These are phyloP conservation scores for Hemibagrus guttatus DNA, from an alignment of 2,797 vertebrate species.

Conservation along the genomic window DNA sequence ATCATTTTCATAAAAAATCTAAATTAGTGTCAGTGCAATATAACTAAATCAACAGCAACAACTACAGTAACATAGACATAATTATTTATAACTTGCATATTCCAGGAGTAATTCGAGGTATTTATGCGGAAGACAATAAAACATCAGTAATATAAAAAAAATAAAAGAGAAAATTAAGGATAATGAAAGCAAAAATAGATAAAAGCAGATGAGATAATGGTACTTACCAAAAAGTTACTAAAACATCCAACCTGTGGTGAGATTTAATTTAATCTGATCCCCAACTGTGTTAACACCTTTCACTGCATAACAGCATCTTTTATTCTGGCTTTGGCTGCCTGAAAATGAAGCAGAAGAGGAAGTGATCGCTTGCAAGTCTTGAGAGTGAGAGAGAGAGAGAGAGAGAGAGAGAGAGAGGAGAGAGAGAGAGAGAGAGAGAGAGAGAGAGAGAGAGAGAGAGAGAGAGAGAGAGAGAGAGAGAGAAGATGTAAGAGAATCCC, in stretches of 20 bases:
- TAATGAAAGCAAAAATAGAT: background rate
- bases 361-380: constrained; percentile 18
- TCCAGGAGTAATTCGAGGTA: background rate
- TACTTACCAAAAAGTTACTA: background rate
- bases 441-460: constrained; percentile 4
- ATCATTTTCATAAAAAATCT: background rate
- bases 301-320: constrained; percentile 5
- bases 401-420: background rate
- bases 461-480: background rate
- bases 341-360: constrained; percentile 29
- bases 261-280: background rate
- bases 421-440: constrained; percentile 2
- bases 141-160: background rate
- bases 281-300: background rate
- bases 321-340: background rate
- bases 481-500: background rate
- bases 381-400: background rate
- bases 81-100: background rate
- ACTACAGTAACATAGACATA: background rate
- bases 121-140: background rate
- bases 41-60: background rate
- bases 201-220: background rate
- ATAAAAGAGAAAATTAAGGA: background rate
- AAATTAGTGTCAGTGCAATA: background rate
- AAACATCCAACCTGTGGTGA: constrained; percentile 10